Base-by-base conservation (phyloP, 2,888 invertebrate species). In the Sympetrum striolatum region DNA sequence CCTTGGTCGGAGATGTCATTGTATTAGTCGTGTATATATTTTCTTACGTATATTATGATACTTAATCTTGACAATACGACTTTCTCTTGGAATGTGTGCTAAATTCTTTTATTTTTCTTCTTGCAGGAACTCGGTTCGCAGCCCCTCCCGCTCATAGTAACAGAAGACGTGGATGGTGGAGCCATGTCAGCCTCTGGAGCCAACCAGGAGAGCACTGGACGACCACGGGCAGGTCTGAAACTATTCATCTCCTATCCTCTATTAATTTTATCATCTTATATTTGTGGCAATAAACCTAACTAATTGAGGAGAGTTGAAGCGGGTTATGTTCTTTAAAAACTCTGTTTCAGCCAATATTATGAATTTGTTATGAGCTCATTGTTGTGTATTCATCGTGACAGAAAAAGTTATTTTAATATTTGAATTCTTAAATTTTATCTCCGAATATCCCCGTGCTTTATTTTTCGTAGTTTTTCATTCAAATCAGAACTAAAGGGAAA, bases 181-280 rank as follows among this genome's bases (percentile, higher is more conserved):
- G 37, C 37, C 37, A 92, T 91, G 91, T 91, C 91, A 91, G 91
- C 91, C 86, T 91, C 91, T 80, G 92, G 91, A 91, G 92, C 91
- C 91, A 92, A 91, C 91, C 91, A 90, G 91, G 93, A 93, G 91
- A 93, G 93, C 91, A 93, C 93, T 91, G 94, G 93, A 90, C 93
- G 96, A 90, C 95, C 95, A 80, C 95, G 96, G 91, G 96, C 96
- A 91, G 97, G 96, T 92, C 95, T 96, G 90, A 95, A 95, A 95
- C 94, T 91, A 60, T 25, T 25, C 18, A 48, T 53, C 48, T 12
- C 48, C 4, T 53, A 53, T 15, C 15, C 15, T 5, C 18, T 18
- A 18, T 53, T 53, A 2, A 18, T 53, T 6, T 15, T 18, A 3
- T 53, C 18, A 53, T 1, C 18, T 18, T 53, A 53, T 53, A 1